Evolutionary conservation across 2,888 invertebrate species (phyloP), one percentile per base, ranked within the genome.

Genomic region (Ornithoptera priamus): DNA sequence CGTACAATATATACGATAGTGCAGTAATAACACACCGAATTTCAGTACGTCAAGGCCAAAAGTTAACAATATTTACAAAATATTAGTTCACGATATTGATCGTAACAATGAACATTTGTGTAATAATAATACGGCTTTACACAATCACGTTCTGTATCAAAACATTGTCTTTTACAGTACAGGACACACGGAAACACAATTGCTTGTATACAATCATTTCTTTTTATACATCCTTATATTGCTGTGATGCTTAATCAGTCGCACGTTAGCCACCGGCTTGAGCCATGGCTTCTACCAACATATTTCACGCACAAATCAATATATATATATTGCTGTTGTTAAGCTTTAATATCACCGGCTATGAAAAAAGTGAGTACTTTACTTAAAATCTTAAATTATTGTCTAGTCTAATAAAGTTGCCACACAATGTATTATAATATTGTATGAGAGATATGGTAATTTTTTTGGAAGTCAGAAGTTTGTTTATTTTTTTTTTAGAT

Each of bases 301-400:
- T 50, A 61, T 66, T 66, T 57, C 15, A 50, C 59, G 15, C 39
- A 24, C 20, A 62, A 42, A 61, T 53, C 39, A 39, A 53, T 72
- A 64, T 68, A 73, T 46, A 57, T 81, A 46, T 60, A 59, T 2
- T 77, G 18, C 50, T 78, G 62, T 62, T 80, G 68, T 72, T 81
- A 20, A 53, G 76, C n/a, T 53, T 76, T 18, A 72, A 72, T 72
- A 71, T 72, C 36, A 50, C 67, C 68, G 79, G 85, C 73, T 82
- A 88, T 80, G 88, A 89, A 79, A 89, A 88, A 85, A 89, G 88
- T 88, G 81, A 81, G 82, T 71, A 70, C 10, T 7, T 46, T 15
- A 46, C 15, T 46, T 30, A 30, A 30, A 22, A 22, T 22, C 22
- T 46, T 46, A 12, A 46, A 46, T 12, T 12, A 46, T 46, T 46